Conservation (phyloP, 2,888 invertebrate genomes). For the Lutraria lutraria region DNA sequence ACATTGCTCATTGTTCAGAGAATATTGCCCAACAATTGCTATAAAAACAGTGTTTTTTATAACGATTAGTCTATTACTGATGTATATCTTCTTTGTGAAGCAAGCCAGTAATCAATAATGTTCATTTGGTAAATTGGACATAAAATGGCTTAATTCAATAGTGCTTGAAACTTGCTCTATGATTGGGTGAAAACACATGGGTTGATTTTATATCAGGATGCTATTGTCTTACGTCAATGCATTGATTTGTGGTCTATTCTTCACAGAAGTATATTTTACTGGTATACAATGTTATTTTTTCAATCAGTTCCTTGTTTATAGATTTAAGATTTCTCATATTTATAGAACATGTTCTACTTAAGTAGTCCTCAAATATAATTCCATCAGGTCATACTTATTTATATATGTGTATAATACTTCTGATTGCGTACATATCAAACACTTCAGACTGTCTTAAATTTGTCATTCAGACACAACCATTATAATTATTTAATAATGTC, state of each 20-base stretch:
- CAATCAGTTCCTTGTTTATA: too few relatives aligned
- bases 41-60: background rate
- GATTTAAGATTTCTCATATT: too few relatives aligned
- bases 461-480: constrained; percentile 12
- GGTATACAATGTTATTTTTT: too few relatives aligned
- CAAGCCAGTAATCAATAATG: background rate
- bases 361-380: background rate
- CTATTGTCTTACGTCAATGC: too few relatives aligned
- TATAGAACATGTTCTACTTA: too few relatives aligned
- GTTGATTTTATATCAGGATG: background rate
- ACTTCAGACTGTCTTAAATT: background rate
- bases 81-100: background rate
- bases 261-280: too few relatives aligned
- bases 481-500: background rate
- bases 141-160: constrained; percentile 21
- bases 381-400: background rate
- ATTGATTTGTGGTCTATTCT: too few relatives aligned
- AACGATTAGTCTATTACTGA: background rate
- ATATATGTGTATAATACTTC: background rate
- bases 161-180: background rate
- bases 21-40: background rate
- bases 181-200: background rate
- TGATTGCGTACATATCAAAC: background rate
- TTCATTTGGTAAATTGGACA: constrained; percentile 21
- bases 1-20: background rate